Conservation (phyloP, 2,888 invertebrate species). For the Chloroclysta siterata region DNA sequence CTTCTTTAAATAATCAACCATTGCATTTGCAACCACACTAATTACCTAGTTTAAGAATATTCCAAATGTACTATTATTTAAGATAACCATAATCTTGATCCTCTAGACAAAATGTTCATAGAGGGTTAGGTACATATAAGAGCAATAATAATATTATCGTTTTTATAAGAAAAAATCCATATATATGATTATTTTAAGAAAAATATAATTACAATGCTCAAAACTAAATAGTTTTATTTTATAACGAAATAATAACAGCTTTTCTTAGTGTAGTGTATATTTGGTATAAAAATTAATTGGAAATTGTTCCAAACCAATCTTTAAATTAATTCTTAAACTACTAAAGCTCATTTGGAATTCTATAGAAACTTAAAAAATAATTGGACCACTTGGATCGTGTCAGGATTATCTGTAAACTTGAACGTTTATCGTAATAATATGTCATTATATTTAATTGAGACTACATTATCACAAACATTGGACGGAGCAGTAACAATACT, state of each 20-base stretch:
- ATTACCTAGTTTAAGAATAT: conserved; percentile 27
- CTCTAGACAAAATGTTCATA: not conserved
- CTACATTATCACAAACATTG: conserved; percentile 21
- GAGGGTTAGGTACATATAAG: not conserved
- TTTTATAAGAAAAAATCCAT: not conserved
- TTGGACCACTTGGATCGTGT: conserved; percentile 24
- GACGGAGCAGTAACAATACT: conserved; percentile 27
- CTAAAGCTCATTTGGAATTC: conserved; percentile 44
- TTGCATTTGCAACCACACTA: conserved; percentile 39
- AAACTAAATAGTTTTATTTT: conserved; percentile 43
- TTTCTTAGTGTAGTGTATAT: conserved; percentile 66
- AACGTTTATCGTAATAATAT: conserved; percentile 19
- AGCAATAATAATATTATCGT: not conserved
- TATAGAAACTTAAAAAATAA: conserved; percentile 34
- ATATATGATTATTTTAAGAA: conserved; percentile 4
- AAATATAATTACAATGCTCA: conserved; percentile 72
- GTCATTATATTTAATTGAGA: conserved; percentile 2
- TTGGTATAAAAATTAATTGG: conserved; percentile 80
- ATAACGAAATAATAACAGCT: conserved; percentile 37
- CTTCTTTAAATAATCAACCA: conserved; percentile 10
- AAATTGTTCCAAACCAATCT: conserved; percentile 64
- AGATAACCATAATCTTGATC: not conserved
- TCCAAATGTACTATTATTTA: conserved; percentile 12
- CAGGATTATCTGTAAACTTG: conserved; percentile 16
- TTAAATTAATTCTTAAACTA: conserved; percentile 58